A percentile compares a stretch with the other conserved stretches of the same genome.
Evolutionary conservation across 2,797 vertebrate species (phyloP).

Genomic region (Garrulus glandarius): DNA sequence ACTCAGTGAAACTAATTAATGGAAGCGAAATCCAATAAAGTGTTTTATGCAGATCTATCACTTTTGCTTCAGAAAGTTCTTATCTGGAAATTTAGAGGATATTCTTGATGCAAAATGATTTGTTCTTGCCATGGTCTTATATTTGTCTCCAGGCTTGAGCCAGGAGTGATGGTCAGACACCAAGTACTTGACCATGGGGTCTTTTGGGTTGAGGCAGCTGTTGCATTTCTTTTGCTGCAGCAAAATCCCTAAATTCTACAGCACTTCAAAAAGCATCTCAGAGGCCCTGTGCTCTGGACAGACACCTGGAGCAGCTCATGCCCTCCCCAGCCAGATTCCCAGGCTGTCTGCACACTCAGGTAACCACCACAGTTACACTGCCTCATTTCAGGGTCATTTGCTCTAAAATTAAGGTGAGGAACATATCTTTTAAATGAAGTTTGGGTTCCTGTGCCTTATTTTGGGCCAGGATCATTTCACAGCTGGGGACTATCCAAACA

Average conservation of each 20-base stretch:
- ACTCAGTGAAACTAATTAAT: neutral
- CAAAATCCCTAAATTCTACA: neutral
- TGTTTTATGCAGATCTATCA: neutral
- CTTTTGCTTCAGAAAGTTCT: neutral
- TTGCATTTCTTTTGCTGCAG: neutral
- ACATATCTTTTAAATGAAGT: neutral
- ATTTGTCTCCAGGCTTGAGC: neutral
- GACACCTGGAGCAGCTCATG: neutral
- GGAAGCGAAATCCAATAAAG: neutral
- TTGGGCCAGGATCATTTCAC: neutral
- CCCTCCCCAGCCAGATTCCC: neutral
- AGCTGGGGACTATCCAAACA: fast-evolving
- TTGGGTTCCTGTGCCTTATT: fast-evolving
- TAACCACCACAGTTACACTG: no score
- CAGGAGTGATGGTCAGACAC: fast-evolving
- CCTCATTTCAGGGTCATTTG: neutral
- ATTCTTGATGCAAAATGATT: neutral
- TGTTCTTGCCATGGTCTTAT: neutral
- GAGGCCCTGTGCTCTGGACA: neutral
- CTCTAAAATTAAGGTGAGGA: neutral
- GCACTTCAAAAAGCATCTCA: neutral
- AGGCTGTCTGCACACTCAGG: fast-evolving
- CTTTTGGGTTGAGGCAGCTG: neutral
- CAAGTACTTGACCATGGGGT: fast-evolving
- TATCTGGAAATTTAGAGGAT: neutral